Evolutionary conservation across 2,888 invertebrate genomes (phyloP).

Genomic region (Eilema sororculum): DNA sequence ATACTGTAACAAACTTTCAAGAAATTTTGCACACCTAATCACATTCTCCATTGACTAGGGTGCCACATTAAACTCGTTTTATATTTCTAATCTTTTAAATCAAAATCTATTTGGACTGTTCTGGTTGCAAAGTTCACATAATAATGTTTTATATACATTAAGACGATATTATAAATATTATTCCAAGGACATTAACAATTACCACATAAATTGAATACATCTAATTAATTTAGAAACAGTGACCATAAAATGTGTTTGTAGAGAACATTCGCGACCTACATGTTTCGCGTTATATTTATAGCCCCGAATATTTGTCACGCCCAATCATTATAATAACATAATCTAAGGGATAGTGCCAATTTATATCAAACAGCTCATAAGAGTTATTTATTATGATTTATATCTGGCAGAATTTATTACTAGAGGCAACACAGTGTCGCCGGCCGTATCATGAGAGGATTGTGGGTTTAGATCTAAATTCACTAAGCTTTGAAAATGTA

Average conservation of each 20-base stretch:
- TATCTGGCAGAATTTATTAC: not conserved
- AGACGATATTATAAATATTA: too few relatives aligned
- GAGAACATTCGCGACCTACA: not conserved
- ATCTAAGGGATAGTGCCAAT: conserved; percentile 16
- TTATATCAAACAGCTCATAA: conserved; percentile 15
- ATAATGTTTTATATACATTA: too few relatives aligned
- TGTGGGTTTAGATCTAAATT: not conserved
- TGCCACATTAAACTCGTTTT: too few relatives aligned
- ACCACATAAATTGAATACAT: too few relatives aligned
- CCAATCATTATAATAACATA: conserved; percentile 19
- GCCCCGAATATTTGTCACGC: conserved; percentile 27
- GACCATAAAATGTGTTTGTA: not conserved
- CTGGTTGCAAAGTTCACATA: too few relatives aligned
- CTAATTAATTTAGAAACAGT: not conserved
- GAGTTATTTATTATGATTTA: conserved; percentile 7
- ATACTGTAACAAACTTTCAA: too few relatives aligned
- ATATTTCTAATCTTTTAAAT: too few relatives aligned
- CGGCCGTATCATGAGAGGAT: not conserved
- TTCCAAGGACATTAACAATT: too few relatives aligned
- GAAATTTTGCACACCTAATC: too few relatives aligned
- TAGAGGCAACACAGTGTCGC: not conserved
- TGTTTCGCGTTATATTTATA: conserved; percentile 19
- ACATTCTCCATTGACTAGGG: too few relatives aligned
- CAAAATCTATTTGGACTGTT: too few relatives aligned
- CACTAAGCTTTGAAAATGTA: not conserved